Percentiles rank a stretch among this genome's conserved stretches.
Evolutionary conservation across 2,888 invertebrate species (phyloP).

Genomic region (Drosophila villosipedis): DNA sequence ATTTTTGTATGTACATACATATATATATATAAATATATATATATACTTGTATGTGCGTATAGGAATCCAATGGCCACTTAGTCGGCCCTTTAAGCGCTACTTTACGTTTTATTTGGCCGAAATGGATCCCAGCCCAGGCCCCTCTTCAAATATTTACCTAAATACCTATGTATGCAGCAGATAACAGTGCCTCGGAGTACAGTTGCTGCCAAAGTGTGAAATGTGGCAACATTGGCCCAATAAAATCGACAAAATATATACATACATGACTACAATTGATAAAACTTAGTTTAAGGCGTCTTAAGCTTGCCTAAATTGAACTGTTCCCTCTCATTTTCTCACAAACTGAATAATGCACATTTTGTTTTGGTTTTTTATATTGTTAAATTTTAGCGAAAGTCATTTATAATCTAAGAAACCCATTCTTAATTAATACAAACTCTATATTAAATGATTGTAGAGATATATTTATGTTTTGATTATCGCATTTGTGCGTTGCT

Average conservation of each 20-base stretch:
- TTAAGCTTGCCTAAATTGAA: neutral
- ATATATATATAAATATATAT: neutral
- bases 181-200: slow-evolving; percentile 21
- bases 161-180: neutral
- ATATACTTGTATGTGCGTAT: neutral
- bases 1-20: neutral
- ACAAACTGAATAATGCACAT: too few relatives aligned
- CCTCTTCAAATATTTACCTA: slow-evolving; percentile 20
- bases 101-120: slow-evolving; percentile 56
- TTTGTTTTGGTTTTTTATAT: too few relatives aligned
- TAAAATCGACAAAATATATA: neutral
- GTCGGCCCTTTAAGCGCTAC: slow-evolving; percentile 48
- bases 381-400: too few relatives aligned
- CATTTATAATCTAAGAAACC: too few relatives aligned
- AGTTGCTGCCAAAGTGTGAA: slow-evolving; percentile 17
- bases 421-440: too few relatives aligned
- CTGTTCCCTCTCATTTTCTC: neutral
- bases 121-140: slow-evolving; percentile 9
- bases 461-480: neutral
- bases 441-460: neutral
- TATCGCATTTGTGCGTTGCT: neutral
- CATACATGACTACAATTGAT: neutral
- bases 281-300: neutral
- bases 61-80: slow-evolving; percentile 54
- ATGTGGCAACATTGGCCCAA: slow-evolving; percentile 16